Base-by-base conservation (phyloP, 2,888 invertebrate species). In the Phlogophora meticulosa region DNA sequence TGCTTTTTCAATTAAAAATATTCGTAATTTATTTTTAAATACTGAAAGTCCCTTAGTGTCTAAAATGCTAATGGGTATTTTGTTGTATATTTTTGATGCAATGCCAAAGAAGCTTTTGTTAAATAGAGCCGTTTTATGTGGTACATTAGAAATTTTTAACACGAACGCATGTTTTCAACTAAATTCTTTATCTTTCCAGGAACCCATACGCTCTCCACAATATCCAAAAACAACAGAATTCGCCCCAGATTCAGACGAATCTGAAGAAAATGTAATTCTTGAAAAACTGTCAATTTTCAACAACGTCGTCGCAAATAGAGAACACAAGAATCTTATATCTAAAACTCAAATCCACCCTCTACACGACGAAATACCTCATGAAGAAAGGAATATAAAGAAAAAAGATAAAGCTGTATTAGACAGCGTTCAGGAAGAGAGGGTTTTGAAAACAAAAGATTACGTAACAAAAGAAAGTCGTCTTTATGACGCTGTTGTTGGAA, bases 201-300 rank as follows among this genome's bases (percentile, higher is more conserved):
- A 91, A 79, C 91, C 91, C 40, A 84, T 93, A 0, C 92, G 89
- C 59, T 83, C 90, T 0, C 81, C 86, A 24, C 81, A 85, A 32
- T 57, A 73, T 22, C 74, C 74, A 17, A 70, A 68, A 43, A 60
- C 79, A 20, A 51, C 70, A 38, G 79, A 80, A 5, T 34, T 59
- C 3, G 49, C 68, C 0, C 48, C 72, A 4, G 82, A 73, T 10
- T 81, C 84, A 1, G 83, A 87, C 7, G 88, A 90, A 57, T 46
- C 82, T 0, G 87, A 90, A n/a, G 87, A 91, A 20, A 84, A 86
- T 11, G 91, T 90, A 0, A 88, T 93, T 0, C 52, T 94, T 34
- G 90, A 94, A 72, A 94, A 92, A 48, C 78, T 95, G 1, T 85
- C 93, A 0, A 91, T 94, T 1, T 94, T 94, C 82, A 94, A 93